Base-by-base conservation (phyloP, 2,797 vertebrate species). In the Sebastes matsubarae region DNA sequence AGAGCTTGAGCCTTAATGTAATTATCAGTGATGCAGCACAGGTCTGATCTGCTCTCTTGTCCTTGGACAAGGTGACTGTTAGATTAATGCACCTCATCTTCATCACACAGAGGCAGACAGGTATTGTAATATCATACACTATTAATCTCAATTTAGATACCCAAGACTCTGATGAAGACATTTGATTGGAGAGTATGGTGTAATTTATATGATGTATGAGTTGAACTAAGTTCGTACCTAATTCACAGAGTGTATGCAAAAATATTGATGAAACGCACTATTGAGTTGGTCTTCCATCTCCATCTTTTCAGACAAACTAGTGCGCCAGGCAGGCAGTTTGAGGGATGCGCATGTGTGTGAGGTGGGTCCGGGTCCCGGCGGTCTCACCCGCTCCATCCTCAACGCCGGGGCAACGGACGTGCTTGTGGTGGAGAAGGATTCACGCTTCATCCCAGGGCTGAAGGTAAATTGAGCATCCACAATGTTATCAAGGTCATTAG, bases 311-410 rank as follows among this genome's bases (percentile, higher is more conserved):
- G 99, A 99, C 94, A 99, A 99, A 94, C 97, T 99, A 80, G 97
- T 98, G 60, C 96, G 95, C 75, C 97, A 98, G 79, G 97, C 98
- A 12, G 98, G 98, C 0, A 86, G 84, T 85, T 93, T 99, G 89
- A 96, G 83, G 87, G 87, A 95, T 57, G 95, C 96, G 8, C 87
- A 96, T 18, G 98, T 99, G 61, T 99, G 98, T 0, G 99, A 99
- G 89, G 98, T 99, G 77, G 99, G 99, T 24, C 98, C 99, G 0
- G 98, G 99, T 25, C 99, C 99, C 0, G 99, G 98, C 4, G 98
- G 98, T 50, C 96, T 99, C 89, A 99, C 97, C 60, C 97, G 99
- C 50, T 97, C 98, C 69, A 98, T 99, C 89, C 96, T 99, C 57
- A 97, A 95, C 29, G 95, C 97, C 11, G 95, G 94, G 46, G 92